These are phyloP conservation scores for Muntiacus reevesi DNA, from an alignment of 2,113 vertebrate genomes.

Conservation along the genomic window DNA sequence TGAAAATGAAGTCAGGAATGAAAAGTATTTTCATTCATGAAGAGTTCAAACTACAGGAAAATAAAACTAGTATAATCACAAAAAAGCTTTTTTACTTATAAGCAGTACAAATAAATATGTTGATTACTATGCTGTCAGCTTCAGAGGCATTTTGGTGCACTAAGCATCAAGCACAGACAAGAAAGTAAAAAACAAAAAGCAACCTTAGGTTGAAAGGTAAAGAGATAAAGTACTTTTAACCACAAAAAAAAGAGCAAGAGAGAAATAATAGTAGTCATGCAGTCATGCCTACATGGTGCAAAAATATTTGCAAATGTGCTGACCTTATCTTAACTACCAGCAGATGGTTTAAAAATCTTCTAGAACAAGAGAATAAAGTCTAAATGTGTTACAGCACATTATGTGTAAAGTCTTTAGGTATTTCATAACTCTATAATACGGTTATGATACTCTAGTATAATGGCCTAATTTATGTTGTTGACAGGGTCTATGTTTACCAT, in stretches of 20 bases:
- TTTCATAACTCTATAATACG: neutral
- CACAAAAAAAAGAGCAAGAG: neutral
- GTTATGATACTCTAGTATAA: neutral
- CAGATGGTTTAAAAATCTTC: slow-evolving; percentile 37
- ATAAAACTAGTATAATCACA: slow-evolving; percentile 18
- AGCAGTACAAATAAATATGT: slow-evolving; percentile 33
- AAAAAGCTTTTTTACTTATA: neutral
- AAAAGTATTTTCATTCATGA: slow-evolving; percentile 28
- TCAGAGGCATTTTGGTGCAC: neutral
- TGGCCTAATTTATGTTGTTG: slow-evolving; percentile 11
- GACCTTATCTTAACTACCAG: slow-evolving; percentile 5
- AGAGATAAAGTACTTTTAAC: slow-evolving; percentile 27
- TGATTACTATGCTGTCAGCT: neutral
- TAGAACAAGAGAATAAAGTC: slow-evolving; percentile 12
- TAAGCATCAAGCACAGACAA: neutral
- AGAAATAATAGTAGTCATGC: neutral
- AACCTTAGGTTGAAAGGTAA: slow-evolving; percentile 30
- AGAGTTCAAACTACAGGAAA: slow-evolving; percentile 21
- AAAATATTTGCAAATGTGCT: slow-evolving; percentile 38
- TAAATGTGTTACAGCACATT: neutral
- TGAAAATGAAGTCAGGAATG: slow-evolving; percentile 24
- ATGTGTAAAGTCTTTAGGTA: neutral
- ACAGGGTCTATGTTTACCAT: neutral
- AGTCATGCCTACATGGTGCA: neutral
- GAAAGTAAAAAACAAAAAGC: slow-evolving; percentile 7